phyloP scores from a whole-genome alignment of 2,888 invertebrate genomes.

The Synanthedon formicaeformis region DNA sequence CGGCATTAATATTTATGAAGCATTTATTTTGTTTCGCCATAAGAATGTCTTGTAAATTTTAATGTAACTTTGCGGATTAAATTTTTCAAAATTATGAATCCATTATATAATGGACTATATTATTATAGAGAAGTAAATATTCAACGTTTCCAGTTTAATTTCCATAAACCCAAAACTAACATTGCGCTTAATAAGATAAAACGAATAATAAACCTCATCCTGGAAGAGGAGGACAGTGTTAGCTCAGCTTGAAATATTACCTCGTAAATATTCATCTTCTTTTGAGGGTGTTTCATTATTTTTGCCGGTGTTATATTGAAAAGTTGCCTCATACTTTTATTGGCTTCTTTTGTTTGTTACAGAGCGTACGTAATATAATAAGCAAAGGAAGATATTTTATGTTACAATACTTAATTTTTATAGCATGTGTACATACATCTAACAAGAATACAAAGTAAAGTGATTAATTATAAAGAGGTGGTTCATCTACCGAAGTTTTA shows the following conservation, averaged over 20 bases:
- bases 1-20: neutral
- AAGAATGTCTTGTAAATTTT: neutral
- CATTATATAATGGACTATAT: neutral
- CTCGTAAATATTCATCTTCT: constrained; percentile 23
- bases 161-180: constrained; percentile 20
- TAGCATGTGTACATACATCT: too few relatives aligned
- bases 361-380: too few relatives aligned
- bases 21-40: neutral
- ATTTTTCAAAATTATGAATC: neutral
- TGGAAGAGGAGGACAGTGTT: constrained; percentile 16
- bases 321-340: neutral
- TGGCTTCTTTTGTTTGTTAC: too few relatives aligned
- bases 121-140: constrained; percentile 1
- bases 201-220: constrained; percentile 19
- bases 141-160: constrained; percentile 11
- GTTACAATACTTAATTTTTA: too few relatives aligned
- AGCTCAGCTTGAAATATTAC: constrained; percentile 20
- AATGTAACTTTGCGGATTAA: neutral
- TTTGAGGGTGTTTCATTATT: constrained; percentile 2
- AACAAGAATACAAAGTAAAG: too few relatives aligned
- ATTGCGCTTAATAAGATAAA: constrained; percentile 19
- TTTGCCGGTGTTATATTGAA: neutral
- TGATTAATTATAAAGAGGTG: too few relatives aligned
- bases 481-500: neutral
- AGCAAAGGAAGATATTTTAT: too few relatives aligned